Percentiles rank a stretch among this genome's conserved stretches.
phyloP scores from a whole-genome alignment of 2,113 vertebrate genomes.

The Eira barbara region DNA sequence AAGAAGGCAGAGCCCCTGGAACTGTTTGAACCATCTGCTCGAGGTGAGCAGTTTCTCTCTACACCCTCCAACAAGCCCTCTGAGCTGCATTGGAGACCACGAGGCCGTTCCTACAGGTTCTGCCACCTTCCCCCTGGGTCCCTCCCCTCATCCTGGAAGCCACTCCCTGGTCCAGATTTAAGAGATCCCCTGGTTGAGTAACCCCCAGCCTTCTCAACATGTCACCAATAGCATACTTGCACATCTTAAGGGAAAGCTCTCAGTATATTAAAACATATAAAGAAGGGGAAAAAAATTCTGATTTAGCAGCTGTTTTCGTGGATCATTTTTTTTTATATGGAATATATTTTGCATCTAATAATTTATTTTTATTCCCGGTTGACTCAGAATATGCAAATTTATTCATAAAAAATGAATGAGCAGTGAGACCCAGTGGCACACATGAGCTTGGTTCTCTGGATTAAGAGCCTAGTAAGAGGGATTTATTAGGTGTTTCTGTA shows the following conservation, averaged over 20 bases:
- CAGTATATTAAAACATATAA: not conserved
- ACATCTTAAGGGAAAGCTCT: not conserved
- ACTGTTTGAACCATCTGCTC: not conserved
- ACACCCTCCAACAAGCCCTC: not conserved
- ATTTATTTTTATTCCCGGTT: not conserved
- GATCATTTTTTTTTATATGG: not conserved
- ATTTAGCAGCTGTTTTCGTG: not conserved
- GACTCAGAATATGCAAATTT: not conserved
- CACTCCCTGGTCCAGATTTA: not conserved
- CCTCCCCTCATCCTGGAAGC: not conserved
- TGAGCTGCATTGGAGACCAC: not conserved
- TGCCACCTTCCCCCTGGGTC: too few species aligned
- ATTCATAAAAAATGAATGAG: not conserved
- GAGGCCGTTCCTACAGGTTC: not conserved
- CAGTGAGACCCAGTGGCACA: not conserved
- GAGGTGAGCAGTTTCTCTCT: not conserved
- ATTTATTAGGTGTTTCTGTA: not conserved
- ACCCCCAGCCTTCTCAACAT: not conserved
- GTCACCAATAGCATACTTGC: not conserved
- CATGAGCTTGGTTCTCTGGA: not conserved
- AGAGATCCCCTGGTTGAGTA: not conserved
- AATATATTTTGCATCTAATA: constrained; percentile 19
- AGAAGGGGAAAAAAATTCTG: not conserved
- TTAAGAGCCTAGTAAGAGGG: not conserved
- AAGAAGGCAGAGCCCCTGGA: not conserved